These are phyloP conservation scores for Eurytemora carolleeae DNA, from an alignment of 1,140 invertebrate species.

Conservation along the genomic window DNA sequence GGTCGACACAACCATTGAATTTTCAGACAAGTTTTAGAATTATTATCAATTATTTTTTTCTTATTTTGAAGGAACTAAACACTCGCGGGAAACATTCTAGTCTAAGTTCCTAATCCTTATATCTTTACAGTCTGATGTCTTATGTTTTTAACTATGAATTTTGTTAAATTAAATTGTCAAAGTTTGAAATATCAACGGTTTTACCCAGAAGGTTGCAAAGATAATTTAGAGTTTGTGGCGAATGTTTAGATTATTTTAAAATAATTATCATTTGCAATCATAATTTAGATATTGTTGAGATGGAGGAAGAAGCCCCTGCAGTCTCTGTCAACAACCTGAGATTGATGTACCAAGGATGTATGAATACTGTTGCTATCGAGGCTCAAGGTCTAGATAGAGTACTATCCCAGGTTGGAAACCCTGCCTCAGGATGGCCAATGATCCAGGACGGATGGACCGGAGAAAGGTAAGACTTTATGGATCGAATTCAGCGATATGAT, in stretches of 20 bases:
- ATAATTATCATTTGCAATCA: too few species aligned
- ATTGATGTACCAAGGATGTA: neutral
- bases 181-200: too few species aligned
- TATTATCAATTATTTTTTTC: neutral
- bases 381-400: neutral
- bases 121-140: too few species aligned
- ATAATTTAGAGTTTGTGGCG: too few species aligned
- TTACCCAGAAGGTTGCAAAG: too few species aligned
- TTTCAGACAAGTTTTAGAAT: too few species aligned
- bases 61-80: neutral
- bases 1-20: neutral
- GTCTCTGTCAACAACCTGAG: neutral
- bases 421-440: neutral
- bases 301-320: neutral
- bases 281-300: conserved; percentile 15
- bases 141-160: too few species aligned
- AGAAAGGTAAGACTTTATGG: neutral
- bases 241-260: too few species aligned
- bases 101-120: too few species aligned
- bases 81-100: neutral
- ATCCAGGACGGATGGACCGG: neutral
- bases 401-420: neutral
- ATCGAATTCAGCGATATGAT: neutral
- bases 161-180: too few species aligned
- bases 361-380: neutral